A percentile compares a stretch with the other conserved stretches of the same genome.
phyloP scores from a whole-genome alignment of 2,888 invertebrate species.

The Eilema sororculum region DNA sequence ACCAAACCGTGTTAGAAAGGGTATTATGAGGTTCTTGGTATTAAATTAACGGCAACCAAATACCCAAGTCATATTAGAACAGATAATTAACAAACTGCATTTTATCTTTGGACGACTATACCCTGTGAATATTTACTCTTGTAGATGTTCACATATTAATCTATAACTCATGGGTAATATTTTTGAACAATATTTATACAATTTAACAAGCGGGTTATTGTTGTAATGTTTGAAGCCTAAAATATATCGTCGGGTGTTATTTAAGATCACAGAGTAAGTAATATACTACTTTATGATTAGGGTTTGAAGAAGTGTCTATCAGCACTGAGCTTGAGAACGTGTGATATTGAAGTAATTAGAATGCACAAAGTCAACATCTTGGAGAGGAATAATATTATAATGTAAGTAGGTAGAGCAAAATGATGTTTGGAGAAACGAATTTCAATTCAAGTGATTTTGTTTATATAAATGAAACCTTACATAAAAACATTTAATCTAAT shows the following conservation, averaged over 20 bases:
- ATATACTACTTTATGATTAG: conserved; percentile 8
- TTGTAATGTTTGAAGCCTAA: background rate
- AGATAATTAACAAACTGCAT: conserved; percentile 36
- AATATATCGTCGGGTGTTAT: background rate
- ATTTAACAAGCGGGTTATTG: background rate
- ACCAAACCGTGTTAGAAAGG: background rate
- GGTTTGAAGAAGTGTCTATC: conserved; percentile 20
- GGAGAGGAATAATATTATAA: conserved; percentile 18
- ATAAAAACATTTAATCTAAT: background rate
- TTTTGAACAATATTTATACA: background rate
- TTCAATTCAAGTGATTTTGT: conserved; percentile 2
- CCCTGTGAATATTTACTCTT: conserved; percentile 26
- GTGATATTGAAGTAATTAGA: conserved; percentile 44
- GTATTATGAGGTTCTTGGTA: background rate
- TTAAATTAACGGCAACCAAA: background rate
- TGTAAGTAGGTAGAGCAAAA: conserved; percentile 6
- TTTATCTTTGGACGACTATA: conserved; percentile 44
- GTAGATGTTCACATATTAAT: background rate
- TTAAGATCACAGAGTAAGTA: too few relatives aligned
- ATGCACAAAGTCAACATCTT: conserved; percentile 36
- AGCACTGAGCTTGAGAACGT: conserved; percentile 28
- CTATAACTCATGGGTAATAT: background rate
- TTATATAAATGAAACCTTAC: background rate
- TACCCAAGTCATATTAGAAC: conserved; percentile 17
- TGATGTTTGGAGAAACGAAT: conserved; percentile 37